phyloP scores from a whole-genome alignment of 2,888 invertebrate species.

The Stenurella melanura region DNA sequence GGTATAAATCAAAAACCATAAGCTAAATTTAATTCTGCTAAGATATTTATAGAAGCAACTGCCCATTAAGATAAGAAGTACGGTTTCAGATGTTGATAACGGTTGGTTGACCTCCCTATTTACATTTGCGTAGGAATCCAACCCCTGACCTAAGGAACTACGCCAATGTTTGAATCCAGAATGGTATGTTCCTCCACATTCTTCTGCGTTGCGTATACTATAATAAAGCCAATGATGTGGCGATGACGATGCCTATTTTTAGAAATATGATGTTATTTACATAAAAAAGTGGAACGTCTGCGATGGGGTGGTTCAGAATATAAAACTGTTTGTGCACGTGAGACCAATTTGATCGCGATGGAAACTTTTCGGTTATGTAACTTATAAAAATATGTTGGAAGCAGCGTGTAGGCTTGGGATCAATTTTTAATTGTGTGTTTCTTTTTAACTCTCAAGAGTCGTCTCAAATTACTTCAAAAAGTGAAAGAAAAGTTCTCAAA shows the following conservation, averaged over 20 bases:
- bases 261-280: slow-evolving; percentile 30
- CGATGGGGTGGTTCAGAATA: slow-evolving; percentile 22
- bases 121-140: slow-evolving; percentile 13
- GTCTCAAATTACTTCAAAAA: too few relatives aligned
- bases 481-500: too few relatives aligned
- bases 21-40: slow-evolving; percentile 10
- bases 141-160: slow-evolving; percentile 27
- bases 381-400: slow-evolving; percentile 26
- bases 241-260: slow-evolving; percentile 29
- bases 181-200: neutral
- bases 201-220: slow-evolving; percentile 17
- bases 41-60: slow-evolving; percentile 12
- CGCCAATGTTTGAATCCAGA: neutral
- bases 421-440: too few relatives aligned
- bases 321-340: slow-evolving; percentile 29
- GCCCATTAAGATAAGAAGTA: slow-evolving; percentile 10
- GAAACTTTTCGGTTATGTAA: slow-evolving; percentile 24
- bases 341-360: slow-evolving; percentile 2
- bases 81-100: slow-evolving; percentile 14
- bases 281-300: slow-evolving; percentile 40
- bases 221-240: slow-evolving; percentile 27
- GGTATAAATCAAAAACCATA: neutral
- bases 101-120: slow-evolving; percentile 29
- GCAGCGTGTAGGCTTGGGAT: neutral
- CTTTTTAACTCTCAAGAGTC: too few relatives aligned